phyloP scores from a whole-genome alignment of 2,888 invertebrate genomes.

The Stenodera caucasica region DNA sequence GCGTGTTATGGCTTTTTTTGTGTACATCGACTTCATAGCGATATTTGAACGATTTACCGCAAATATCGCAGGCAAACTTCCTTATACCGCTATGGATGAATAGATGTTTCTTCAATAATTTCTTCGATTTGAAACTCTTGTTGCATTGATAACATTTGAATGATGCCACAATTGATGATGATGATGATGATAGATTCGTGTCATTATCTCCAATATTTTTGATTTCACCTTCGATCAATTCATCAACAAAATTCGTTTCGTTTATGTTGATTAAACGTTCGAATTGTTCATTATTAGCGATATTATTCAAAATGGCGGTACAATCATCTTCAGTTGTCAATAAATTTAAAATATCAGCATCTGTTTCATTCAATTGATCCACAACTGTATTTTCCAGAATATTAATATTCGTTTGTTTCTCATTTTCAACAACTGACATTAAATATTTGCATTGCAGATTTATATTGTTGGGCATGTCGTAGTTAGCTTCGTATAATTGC shows the following conservation, averaged over 20 bases:
- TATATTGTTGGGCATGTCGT: slow-evolving; percentile 28
- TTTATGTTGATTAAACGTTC: slow-evolving; percentile 44
- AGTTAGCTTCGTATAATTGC: slow-evolving; percentile 39
- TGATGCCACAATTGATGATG: background rate
- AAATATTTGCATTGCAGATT: slow-evolving; percentile 41
- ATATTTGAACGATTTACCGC: slow-evolving; percentile 49
- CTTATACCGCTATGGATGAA: slow-evolving; percentile 46
- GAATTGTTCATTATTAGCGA: slow-evolving; percentile 50
- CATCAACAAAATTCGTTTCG: slow-evolving; percentile 37
- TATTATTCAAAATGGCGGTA: slow-evolving; percentile 50
- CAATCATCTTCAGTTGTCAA: slow-evolving; percentile 51
- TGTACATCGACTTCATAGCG: slow-evolving; percentile 53
- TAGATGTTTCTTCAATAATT: slow-evolving; percentile 48
- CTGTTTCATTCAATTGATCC: slow-evolving; percentile 49
- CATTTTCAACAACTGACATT: slow-evolving; percentile 41
- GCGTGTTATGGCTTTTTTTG: slow-evolving; percentile 60
- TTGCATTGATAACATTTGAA: slow-evolving; percentile 49
- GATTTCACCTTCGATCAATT: slow-evolving; percentile 20
- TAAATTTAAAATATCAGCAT: slow-evolving; percentile 49
- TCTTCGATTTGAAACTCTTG: slow-evolving; percentile 46
- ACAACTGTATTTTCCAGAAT: slow-evolving; percentile 44
- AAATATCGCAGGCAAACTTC: slow-evolving; percentile 47
- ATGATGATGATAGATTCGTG: background rate
- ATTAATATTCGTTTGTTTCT: slow-evolving; percentile 36
- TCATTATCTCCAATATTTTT: slow-evolving; percentile 7